These are phyloP conservation scores for Ophioderma brevispina DNA, from an alignment of 35 echinoderm and acorn worm genomes.

Conservation along the genomic window DNA sequence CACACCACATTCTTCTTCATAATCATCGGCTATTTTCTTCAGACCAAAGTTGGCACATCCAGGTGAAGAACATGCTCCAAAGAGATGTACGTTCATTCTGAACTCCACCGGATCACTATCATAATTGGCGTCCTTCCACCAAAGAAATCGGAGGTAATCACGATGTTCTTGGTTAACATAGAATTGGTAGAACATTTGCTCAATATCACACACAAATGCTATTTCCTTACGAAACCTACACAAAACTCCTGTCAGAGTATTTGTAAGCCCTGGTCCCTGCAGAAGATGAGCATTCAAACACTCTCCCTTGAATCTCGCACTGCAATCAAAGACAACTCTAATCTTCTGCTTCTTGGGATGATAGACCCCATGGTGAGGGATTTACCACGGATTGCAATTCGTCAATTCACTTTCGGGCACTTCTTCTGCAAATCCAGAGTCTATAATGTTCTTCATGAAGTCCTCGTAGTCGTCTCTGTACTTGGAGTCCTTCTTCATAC, in stretches of 20 bases:
- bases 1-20: constrained; percentile 30
- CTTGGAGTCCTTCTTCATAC: background rate
- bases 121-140: constrained; percentile 54
- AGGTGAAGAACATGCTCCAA: constrained; percentile 41
- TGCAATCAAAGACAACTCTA: constrained; percentile 66
- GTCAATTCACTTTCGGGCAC: constrained; percentile 23
- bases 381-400: constrained; percentile 32
- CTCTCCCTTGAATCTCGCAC: constrained; percentile 17
- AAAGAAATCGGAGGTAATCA: constrained; percentile 61
- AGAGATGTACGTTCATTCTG: constrained; percentile 35
- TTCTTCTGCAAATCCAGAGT: constrained; percentile 44
- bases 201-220: constrained; percentile 60
- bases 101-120: constrained; percentile 34
- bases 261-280: constrained; percentile 63
- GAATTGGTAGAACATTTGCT: constrained; percentile 72
- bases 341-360: constrained; percentile 73
- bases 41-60: constrained; percentile 36
- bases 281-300: constrained; percentile 65
- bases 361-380: constrained; percentile 72
- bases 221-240: constrained; percentile 62
- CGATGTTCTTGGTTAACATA: constrained; percentile 25
- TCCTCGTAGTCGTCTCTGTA: constrained; percentile 25
- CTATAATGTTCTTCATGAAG: constrained; percentile 61
- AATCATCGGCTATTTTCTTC: constrained; percentile 37
- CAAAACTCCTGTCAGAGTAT: constrained; percentile 59